Conservation (phyloP, 2,113 vertebrate genomes). For the Rhinichthys klamathensis region DNA sequence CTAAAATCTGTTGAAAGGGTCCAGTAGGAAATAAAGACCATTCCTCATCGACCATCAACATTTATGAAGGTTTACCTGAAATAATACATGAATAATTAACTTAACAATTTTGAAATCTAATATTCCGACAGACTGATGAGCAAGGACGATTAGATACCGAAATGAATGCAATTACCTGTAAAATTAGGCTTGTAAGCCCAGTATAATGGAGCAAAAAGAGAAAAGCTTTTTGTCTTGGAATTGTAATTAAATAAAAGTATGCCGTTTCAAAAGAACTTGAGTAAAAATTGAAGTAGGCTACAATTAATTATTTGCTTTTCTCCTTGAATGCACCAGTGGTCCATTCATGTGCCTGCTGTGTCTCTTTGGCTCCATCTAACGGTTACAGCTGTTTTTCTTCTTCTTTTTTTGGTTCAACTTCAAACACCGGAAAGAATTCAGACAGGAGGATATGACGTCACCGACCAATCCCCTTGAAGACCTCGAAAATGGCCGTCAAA, state of each 20-base stretch:
- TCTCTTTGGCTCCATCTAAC: constrained; percentile 30
- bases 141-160: background rate
- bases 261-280: background rate
- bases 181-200: background rate
- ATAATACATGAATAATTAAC: background rate
- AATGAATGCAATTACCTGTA: background rate
- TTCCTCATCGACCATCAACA: background rate
- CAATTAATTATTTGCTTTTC: background rate
- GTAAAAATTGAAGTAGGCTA: background rate
- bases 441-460: constrained; percentile 50
- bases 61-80: no score
- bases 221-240: background rate
- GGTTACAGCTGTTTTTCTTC: background rate
- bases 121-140: background rate
- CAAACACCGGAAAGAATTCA: background rate
- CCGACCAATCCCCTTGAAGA: constrained; percentile 16
- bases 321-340: background rate
- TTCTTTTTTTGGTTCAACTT: background rate
- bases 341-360: no score
- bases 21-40: background rate
- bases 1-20: background rate
- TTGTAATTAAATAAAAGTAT: background rate
- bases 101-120: background rate
- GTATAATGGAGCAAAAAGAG: background rate
- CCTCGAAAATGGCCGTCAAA: constrained; percentile 57